A percentile compares a stretch with the other conserved stretches of the same genome.
Evolutionary conservation across 1,140 invertebrate genomes (phyloP).

Genomic region (Varroa destructor): DNA sequence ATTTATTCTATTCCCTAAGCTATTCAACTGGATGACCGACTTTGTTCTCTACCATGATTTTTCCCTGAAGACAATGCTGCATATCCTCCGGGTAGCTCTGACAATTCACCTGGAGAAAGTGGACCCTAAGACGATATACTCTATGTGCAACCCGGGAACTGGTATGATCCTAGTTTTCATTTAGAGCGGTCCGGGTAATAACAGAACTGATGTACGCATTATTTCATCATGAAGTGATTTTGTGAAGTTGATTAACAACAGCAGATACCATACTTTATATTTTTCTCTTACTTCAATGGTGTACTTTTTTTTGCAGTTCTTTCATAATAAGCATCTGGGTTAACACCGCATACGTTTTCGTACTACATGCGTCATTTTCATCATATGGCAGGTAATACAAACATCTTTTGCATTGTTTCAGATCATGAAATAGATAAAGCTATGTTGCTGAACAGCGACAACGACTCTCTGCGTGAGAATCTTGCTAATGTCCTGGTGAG

Average conservation of each 20-base stretch:
- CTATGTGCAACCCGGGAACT: neutral
- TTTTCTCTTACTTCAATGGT: no score
- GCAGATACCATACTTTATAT: no score
- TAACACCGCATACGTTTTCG: no score
- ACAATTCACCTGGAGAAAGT: neutral
- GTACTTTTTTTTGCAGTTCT: no score
- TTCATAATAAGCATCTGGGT: no score
- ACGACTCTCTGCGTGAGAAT: neutral
- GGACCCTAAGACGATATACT: neutral
- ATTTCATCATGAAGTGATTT: no score
- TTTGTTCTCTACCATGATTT: slow-evolving; percentile 17
- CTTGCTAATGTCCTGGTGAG: neutral
- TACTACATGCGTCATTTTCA: no score
- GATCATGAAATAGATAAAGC: neutral
- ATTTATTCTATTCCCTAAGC: neutral
- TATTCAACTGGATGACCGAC: slow-evolving; percentile 10
- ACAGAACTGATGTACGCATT: no score
- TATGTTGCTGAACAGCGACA: neutral
- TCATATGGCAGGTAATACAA: no score
- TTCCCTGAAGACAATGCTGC: neutral
- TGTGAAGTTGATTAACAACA: no score
- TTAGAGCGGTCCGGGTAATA: no score
- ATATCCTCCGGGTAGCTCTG: slow-evolving; percentile 1
- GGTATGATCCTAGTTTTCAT: neutral
- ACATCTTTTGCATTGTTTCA: neutral